phyloP scores from a whole-genome alignment of 2,888 invertebrate species.

The Cataglyphis rosenhaueri region DNA sequence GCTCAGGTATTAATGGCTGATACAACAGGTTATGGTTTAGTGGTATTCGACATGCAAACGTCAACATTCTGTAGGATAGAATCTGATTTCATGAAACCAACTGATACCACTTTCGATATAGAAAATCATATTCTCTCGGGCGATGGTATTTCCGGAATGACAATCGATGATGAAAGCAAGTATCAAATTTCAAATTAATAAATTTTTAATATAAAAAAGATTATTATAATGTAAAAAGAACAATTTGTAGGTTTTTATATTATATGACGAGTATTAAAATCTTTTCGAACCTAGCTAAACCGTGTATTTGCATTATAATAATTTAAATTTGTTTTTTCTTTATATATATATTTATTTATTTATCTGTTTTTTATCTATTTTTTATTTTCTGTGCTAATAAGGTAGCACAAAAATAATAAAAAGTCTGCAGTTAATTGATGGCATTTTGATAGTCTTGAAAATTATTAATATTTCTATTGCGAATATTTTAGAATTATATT shows the following conservation, averaged over 20 bases:
- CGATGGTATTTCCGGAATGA: neutral
- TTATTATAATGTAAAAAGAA: neutral
- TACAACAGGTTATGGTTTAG: neutral
- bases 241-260: neutral
- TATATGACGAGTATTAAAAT: too few relatives aligned
- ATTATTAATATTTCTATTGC: neutral
- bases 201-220: neutral
- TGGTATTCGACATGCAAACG: neutral
- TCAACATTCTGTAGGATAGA: constrained; percentile 12
- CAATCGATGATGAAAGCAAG: neutral
- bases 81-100: constrained; percentile 19
- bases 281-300: neutral
- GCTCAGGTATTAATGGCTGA: constrained; percentile 22
- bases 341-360: neutral
- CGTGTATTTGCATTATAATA: neutral
- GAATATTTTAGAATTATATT: constrained; percentile 25
- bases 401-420: neutral
- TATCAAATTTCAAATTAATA: neutral
- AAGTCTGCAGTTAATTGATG: neutral
- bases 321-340: neutral
- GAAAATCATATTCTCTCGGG: neutral
- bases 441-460: neutral
- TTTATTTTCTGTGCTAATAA: neutral
- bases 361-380: neutral
- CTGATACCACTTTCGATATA: neutral